Evolutionary conservation across 2,113 vertebrate genomes (phyloP).

Genomic region (Addax nasomaculatus): DNA sequence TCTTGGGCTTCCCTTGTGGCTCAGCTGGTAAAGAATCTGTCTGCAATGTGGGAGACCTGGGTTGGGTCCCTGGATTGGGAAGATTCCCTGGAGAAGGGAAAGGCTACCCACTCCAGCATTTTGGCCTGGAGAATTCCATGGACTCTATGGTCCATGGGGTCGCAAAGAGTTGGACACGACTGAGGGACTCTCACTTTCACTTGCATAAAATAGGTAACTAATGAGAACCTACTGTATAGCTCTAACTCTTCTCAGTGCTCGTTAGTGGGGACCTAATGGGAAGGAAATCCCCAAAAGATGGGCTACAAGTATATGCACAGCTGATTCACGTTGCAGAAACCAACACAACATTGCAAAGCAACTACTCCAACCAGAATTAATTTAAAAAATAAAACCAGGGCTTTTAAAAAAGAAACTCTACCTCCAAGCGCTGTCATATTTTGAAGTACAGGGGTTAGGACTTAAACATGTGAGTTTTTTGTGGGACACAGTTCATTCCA

Average conservation of each 20-base stretch:
- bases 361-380: neutral
- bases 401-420: neutral
- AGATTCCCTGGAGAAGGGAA: neutral
- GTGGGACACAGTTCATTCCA: no score
- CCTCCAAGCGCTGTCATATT: neutral
- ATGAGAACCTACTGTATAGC: fast-evolving
- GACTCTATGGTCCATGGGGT: neutral
- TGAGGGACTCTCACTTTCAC: neutral
- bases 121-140: neutral
- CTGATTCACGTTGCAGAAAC: neutral
- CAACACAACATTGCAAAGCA: neutral
- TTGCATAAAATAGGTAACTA: neutral
- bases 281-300: neutral
- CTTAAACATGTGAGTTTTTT: neutral
- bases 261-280: neutral
- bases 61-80: neutral
- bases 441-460: neutral
- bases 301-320: fast-evolving
- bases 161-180: fast-evolving
- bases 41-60: neutral
- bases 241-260: neutral
- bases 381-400: neutral
- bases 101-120: neutral
- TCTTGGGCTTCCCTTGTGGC: neutral
- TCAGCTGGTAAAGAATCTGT: neutral